A percentile compares a stretch with the other conserved stretches of the same genome.
phyloP scores from a whole-genome alignment of 2,888 invertebrate genomes.

The Luperina testacea region DNA sequence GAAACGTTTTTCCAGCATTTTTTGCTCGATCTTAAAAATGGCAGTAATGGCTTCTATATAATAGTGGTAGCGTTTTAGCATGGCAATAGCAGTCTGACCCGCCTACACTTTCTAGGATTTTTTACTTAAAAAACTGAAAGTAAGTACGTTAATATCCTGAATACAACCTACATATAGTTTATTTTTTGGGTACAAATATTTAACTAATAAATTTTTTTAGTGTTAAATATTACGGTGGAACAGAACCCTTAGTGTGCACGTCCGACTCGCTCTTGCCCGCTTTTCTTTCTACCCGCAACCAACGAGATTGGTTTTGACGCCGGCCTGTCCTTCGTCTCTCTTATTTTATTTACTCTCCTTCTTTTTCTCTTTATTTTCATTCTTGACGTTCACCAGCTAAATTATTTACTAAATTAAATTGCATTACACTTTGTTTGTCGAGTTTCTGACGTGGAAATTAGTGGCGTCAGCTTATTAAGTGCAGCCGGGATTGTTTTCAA shows the following conservation, averaged over 20 bases:
- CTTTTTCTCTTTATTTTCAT: constrained; percentile 28
- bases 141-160: too few species aligned
- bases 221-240: background rate
- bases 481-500: constrained; percentile 33
- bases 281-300: constrained; percentile 42
- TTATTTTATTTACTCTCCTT: constrained; percentile 47
- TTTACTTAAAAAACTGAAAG: too few species aligned
- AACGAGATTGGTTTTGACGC: constrained; percentile 63
- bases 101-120: too few species aligned
- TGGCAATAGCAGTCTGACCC: too few species aligned
- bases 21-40: too few species aligned
- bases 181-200: too few species aligned
- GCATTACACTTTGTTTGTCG: constrained; percentile 40
- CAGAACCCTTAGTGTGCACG: background rate
- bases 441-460: constrained; percentile 38
- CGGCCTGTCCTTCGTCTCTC: constrained; percentile 36
- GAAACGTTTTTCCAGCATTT: background rate
- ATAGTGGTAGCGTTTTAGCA: too few species aligned
- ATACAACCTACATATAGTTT: too few species aligned
- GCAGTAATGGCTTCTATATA: too few species aligned
- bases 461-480: constrained; percentile 42
- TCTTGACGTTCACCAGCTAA: constrained; percentile 12
- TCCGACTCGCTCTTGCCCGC: background rate
- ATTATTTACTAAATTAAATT: constrained; percentile 60
- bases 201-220: too few species aligned